These are phyloP conservation scores for Drosophila pseudoobscura DNA, from an alignment of 1,140 invertebrate species.

Conservation along the genomic window DNA sequence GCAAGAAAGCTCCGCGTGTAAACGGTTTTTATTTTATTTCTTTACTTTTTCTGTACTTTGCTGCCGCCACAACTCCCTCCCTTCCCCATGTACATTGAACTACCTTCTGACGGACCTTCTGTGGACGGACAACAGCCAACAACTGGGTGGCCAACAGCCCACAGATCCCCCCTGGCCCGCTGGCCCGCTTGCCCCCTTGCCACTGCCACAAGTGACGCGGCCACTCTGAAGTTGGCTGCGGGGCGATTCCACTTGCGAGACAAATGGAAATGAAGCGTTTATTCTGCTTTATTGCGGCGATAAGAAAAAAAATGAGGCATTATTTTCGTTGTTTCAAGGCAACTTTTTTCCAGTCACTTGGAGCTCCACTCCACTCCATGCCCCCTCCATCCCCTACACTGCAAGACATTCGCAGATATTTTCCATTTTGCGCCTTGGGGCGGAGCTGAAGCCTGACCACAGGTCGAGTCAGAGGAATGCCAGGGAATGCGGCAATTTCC, in stretches of 20 bases:
- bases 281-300: constrained; percentile 82
- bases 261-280: constrained; percentile 83
- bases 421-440: constrained; percentile 55
- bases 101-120: constrained; percentile 43
- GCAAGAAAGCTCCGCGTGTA: constrained; percentile 63
- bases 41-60: constrained; percentile 6
- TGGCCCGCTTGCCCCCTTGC: background rate
- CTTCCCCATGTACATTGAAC: constrained; percentile 18
- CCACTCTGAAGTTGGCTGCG: constrained; percentile 62
- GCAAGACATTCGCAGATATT: constrained; percentile 20
- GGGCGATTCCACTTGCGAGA: constrained; percentile 72
- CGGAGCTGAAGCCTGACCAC: constrained; percentile 60
- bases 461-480: constrained; percentile 51
- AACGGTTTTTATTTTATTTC: constrained; percentile 70
- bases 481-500: constrained; percentile 76
- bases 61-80: too few relatives aligned
- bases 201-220: constrained; percentile 61
- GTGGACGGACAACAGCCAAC: constrained; percentile 59
- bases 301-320: constrained; percentile 81
- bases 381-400: constrained; percentile 1
- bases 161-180: constrained; percentile 13
- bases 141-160: constrained; percentile 59
- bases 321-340: constrained; percentile 74
- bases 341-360: constrained; percentile 37
- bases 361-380: background rate